phyloP scores from a whole-genome alignment of 2,888 invertebrate species.

The Torymus tubicola region DNA sequence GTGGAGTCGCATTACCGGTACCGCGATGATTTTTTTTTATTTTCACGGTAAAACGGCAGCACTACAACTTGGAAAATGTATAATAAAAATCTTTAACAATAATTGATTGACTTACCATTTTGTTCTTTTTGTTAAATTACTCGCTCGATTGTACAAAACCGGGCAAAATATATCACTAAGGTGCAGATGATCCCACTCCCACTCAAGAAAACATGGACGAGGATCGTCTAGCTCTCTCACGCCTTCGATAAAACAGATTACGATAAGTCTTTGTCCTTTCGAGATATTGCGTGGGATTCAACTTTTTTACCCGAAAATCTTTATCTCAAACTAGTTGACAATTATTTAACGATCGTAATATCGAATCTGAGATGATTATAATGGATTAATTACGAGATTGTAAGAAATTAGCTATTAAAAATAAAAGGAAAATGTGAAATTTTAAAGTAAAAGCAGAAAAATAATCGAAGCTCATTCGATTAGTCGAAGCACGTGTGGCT shows the following conservation, averaged over 20 bases:
- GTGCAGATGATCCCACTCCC: slow-evolving; percentile 49
- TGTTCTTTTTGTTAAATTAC: slow-evolving; percentile 50
- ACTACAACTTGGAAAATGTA: slow-evolving; percentile 4
- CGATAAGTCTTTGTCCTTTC: slow-evolving; percentile 11
- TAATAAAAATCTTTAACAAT: not conserved
- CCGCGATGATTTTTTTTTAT: too few relatives aligned
- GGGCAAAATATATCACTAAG: slow-evolving; percentile 40
- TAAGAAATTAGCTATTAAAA: not conserved
- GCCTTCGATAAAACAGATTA: not conserved
- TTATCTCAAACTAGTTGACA: too few relatives aligned
- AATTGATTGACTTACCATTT: slow-evolving; percentile 59
- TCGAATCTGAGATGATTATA: too few relatives aligned
- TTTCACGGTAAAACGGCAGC: too few relatives aligned
- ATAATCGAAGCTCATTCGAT: slow-evolving; percentile 24
- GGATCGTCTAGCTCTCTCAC: not conserved
- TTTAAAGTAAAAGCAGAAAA: slow-evolving; percentile 31
- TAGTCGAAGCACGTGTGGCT: not conserved
- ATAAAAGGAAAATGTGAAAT: not conserved
- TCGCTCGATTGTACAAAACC: slow-evolving; percentile 25
- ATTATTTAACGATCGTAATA: too few relatives aligned
- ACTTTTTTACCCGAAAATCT: too few relatives aligned
- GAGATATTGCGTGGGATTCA: not conserved
- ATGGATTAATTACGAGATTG: too few relatives aligned
- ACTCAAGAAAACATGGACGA: slow-evolving; percentile 56
- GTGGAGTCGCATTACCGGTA: slow-evolving; percentile 38